phyloP scores from a whole-genome alignment of 1,140 invertebrate genomes.

The Sminthurides bifidus region DNA sequence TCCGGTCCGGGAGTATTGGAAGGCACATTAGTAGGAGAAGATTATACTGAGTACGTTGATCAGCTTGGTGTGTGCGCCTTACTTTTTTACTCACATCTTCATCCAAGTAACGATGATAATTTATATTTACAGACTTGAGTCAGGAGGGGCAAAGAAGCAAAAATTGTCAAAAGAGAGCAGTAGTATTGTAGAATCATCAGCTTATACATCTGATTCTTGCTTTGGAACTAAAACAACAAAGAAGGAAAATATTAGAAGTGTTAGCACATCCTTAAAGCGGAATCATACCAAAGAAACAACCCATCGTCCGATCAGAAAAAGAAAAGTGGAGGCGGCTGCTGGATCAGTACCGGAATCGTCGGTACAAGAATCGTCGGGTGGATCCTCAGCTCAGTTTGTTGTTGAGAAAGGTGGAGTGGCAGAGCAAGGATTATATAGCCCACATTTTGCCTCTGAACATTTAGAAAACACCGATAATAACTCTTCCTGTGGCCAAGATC shows the following conservation, averaged over 20 bases:
- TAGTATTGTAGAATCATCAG: background rate
- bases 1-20: background rate
- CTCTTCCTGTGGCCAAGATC: too few relatives aligned
- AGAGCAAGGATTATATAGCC: too few relatives aligned
- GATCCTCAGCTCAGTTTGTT: too few relatives aligned
- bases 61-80: too few relatives aligned
- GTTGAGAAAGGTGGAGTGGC: too few relatives aligned
- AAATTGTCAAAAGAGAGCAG: background rate
- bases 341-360: background rate
- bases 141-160: background rate
- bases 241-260: too few relatives aligned
- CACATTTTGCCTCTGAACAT: too few relatives aligned
- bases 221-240: too few relatives aligned
- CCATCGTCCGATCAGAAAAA: conserved; percentile 9
- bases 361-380: too few relatives aligned
- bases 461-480: too few relatives aligned
- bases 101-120: background rate
- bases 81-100: too few relatives aligned
- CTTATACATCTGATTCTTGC: background rate
- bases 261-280: too few relatives aligned
- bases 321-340: conserved; percentile 5
- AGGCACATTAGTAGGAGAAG: background rate
- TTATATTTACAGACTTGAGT: background rate
- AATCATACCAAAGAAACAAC: background rate
- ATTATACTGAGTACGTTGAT: background rate